Evolutionary conservation across 2,797 vertebrate genomes (phyloP).

Genomic region (Hippoglossus hippoglossus): DNA sequence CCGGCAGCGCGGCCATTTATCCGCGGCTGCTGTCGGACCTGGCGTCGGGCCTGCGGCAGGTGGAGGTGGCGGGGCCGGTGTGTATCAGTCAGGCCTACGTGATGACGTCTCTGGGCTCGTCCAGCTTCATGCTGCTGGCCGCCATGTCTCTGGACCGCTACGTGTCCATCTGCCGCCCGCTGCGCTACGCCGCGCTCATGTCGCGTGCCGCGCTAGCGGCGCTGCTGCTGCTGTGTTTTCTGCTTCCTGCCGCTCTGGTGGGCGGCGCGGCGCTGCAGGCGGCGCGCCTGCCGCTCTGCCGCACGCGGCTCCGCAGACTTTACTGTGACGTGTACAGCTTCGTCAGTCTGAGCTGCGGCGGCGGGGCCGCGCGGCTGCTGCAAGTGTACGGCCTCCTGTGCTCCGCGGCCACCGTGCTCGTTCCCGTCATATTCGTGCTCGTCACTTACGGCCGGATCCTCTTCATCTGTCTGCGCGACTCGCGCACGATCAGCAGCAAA

Average conservation of each 20-base stretch:
- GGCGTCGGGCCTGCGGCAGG: not conserved
- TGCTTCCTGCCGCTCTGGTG: constrained; percentile 4
- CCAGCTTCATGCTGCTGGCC: constrained; percentile 33
- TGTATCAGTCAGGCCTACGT: constrained; percentile 29
- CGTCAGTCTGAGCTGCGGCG: constrained; percentile 22
- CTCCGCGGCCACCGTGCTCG: not conserved
- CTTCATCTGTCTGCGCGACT: constrained; percentile 10
- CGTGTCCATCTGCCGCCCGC: constrained; percentile 34
- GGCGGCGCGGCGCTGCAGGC: not conserved
- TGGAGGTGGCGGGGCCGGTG: not conserved
- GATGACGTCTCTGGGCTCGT: not conserved
- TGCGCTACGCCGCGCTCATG: constrained; percentile 19
- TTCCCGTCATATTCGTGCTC: constrained; percentile 21
- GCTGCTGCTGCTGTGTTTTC: constrained; percentile 34
- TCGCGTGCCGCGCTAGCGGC: not conserved
- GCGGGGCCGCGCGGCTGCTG: not conserved
- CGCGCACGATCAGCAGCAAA: not conserved
- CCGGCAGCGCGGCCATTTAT: not conserved
- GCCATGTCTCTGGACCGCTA: constrained; percentile 47
- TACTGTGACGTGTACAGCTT: constrained; percentile 39
- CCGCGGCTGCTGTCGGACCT: constrained; percentile 37
- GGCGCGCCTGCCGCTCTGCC: constrained; percentile 18
- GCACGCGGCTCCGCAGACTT: not conserved
- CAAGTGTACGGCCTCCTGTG: not conserved
- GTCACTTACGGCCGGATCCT: constrained; percentile 33